phyloP scores from a whole-genome alignment of 2,888 invertebrate genomes.

The Sphaerophoria rueppellii region DNA sequence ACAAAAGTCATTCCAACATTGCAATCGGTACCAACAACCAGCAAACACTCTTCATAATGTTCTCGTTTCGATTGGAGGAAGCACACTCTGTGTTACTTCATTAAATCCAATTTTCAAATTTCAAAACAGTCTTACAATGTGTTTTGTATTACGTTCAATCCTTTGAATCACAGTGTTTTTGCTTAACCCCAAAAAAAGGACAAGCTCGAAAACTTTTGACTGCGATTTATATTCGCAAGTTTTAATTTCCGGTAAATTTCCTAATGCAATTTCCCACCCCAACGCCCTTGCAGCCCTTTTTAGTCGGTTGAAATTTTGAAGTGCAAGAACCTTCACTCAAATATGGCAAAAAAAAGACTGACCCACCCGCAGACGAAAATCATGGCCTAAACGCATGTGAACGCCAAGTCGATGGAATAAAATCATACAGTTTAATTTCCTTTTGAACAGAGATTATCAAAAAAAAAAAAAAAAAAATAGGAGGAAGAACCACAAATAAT shows the following conservation, averaged over 20 bases:
- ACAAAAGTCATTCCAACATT: conserved; percentile 38
- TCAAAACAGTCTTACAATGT: not conserved
- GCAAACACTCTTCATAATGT: not conserved
- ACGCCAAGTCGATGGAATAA: conserved; percentile 25
- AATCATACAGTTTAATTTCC: conserved; percentile 65
- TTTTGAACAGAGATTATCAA: conserved; percentile 45
- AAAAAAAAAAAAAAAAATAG: too few relatives aligned
- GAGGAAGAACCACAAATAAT: conserved; percentile 48
- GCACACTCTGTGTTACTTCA: not conserved
- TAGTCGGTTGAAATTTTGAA: conserved; percentile 32
- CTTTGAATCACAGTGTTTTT: not conserved
- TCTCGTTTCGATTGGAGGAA: not conserved
- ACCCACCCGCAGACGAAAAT: not conserved
- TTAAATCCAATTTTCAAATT: too few relatives aligned
- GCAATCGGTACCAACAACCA: not conserved
- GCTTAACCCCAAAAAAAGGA: conserved; percentile 9
- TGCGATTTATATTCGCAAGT: conserved; percentile 80
- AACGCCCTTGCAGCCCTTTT: conserved; percentile 62
- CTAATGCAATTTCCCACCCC: conserved; percentile 79
- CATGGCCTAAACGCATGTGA: conserved; percentile 31
- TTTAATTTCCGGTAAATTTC: conserved; percentile 80
- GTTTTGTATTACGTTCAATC: not conserved
- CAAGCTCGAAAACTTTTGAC: conserved; percentile 49
- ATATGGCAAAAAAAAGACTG: conserved; percentile 3
- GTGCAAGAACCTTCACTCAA: conserved; percentile 39